Percentiles rank a stretch among this genome's conserved stretches.
These are phyloP conservation scores for Pandemis corylana DNA, from an alignment of 2,888 invertebrate species.

Conservation along the genomic window DNA sequence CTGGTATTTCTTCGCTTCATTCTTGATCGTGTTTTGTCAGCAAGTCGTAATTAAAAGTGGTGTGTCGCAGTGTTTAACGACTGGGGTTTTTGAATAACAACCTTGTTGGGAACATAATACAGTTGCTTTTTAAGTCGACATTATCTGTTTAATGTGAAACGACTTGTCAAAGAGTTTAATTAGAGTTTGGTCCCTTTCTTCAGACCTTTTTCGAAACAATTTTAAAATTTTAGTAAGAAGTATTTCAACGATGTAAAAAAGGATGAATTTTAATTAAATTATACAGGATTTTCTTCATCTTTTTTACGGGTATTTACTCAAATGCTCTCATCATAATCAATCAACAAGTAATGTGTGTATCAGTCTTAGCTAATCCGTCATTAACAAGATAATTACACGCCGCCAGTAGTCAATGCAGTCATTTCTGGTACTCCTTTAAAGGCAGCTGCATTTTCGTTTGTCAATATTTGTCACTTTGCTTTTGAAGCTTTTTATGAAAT, in stretches of 20 bases:
- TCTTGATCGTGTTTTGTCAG: neutral
- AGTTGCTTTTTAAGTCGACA: neutral
- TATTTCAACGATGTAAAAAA: too few relatives aligned
- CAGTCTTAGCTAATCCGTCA: neutral
- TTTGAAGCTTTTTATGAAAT: too few relatives aligned
- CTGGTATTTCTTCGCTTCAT: neutral
- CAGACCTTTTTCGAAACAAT: neutral
- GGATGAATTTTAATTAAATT: too few relatives aligned
- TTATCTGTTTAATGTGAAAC: neutral
- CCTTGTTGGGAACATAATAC: neutral
- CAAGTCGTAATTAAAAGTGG: neutral
- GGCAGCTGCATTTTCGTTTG: neutral
- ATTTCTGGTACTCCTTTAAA: neutral
- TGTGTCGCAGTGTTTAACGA: neutral
- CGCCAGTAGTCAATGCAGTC: neutral
- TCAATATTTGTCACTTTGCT: too few relatives aligned
- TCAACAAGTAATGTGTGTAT: neutral
- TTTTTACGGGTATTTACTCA: neutral
- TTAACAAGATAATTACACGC: constrained; percentile 13
- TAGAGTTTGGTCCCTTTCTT: neutral
- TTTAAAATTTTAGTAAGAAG: neutral
- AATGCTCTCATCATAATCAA: neutral
- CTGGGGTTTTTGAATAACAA: neutral
- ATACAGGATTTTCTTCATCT: neutral
- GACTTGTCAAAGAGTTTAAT: neutral